Evolutionary conservation across 92 coral and sea anemone species (phyloP).

Genomic region (Palythoa caribaeorum): DNA sequence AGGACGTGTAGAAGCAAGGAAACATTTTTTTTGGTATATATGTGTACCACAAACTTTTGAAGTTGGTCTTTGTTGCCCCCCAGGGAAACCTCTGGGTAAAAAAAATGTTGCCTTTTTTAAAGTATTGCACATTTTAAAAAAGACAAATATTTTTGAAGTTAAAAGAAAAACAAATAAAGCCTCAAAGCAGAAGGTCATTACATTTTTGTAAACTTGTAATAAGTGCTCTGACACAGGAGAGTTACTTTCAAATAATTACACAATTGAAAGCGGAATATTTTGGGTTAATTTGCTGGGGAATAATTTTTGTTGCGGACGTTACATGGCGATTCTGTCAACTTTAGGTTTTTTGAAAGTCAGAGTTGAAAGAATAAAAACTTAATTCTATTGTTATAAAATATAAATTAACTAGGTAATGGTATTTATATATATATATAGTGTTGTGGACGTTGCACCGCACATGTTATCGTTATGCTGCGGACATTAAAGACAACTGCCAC

Average conservation of each 20-base stretch:
- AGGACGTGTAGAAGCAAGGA: background rate
- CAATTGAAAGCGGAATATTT: constrained; percentile 7
- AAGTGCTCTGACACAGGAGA: constrained; percentile 15
- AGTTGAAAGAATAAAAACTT: constrained; percentile 13
- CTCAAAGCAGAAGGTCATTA: constrained; percentile 3
- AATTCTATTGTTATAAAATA: background rate
- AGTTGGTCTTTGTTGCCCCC: background rate
- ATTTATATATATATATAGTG: too few species aligned
- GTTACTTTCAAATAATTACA: constrained; percentile 13
- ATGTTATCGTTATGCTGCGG: too few species aligned
- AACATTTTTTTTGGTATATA: background rate
- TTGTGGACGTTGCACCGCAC: too few species aligned
- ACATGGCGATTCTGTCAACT: constrained; percentile 10
- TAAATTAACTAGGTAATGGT: constrained; percentile 2
- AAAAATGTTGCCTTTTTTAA: constrained; percentile 7
- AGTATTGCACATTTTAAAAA: background rate
- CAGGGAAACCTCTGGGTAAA: background rate
- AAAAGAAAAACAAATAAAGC: constrained; percentile 11
- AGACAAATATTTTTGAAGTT: constrained; percentile 4
- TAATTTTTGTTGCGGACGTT: constrained; percentile 16
- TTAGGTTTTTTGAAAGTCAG: constrained; percentile 12
- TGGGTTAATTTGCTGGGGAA: constrained; percentile 21
- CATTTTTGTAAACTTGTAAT: background rate
- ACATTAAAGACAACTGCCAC: too few species aligned
- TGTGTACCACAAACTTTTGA: constrained; percentile 4